Evolutionary conservation across 35 echinoderm and acorn worm genomes (phyloP).

Genomic region (Nesometra sesokonis): DNA sequence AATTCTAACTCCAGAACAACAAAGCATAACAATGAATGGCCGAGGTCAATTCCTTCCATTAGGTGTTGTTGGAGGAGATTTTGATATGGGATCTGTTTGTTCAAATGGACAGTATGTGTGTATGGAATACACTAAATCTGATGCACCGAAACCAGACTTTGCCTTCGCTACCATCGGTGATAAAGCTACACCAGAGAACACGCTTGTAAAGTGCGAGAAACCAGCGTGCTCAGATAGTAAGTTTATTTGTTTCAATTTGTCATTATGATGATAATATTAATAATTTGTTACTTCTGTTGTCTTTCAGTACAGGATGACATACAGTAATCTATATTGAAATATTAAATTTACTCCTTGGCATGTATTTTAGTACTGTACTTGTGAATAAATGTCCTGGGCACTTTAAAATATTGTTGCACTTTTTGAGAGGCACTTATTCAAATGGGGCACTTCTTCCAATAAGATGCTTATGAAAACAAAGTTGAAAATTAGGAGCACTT

Average conservation of each 20-base stretch:
- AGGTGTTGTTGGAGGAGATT: background rate
- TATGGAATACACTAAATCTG: background rate
- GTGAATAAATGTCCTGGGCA: too few relatives aligned
- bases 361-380: too few relatives aligned
- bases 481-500: too few relatives aligned
- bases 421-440: too few relatives aligned
- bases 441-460: too few relatives aligned
- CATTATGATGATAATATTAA: too few relatives aligned
- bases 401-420: too few relatives aligned
- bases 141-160: background rate
- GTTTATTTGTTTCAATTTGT: background rate
- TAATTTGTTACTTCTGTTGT: too few relatives aligned
- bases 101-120: background rate
- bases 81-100: background rate
- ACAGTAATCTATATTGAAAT: too few relatives aligned
- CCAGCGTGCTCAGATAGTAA: background rate
- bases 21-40: background rate
- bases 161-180: background rate
- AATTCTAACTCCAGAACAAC: constrained; percentile 34
- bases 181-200: background rate
- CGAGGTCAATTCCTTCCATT: background rate
- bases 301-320: too few relatives aligned
- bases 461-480: too few relatives aligned
- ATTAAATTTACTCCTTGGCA: too few relatives aligned
- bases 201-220: background rate